These are phyloP conservation scores for Sinella curviseta DNA, from an alignment of 1,140 invertebrate genomes.

Conservation along the genomic window DNA sequence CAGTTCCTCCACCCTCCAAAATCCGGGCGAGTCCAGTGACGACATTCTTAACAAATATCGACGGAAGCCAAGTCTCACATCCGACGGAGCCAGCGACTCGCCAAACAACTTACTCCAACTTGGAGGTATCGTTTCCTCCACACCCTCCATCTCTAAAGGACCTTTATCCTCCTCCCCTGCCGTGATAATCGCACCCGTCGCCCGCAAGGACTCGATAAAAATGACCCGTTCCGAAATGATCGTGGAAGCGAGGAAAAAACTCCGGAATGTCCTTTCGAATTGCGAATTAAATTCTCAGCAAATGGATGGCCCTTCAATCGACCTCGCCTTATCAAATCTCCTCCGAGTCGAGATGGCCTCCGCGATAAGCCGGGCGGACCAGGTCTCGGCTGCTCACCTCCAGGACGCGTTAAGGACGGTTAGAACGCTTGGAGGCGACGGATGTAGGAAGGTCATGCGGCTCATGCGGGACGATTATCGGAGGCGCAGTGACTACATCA, in stretches of 20 bases:
- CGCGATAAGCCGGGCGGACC: slow-evolving; percentile 80
- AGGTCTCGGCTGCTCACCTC: slow-evolving; percentile 78
- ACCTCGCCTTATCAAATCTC: slow-evolving; percentile 70
- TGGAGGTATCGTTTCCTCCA: too few species aligned
- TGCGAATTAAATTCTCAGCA: slow-evolving; percentile 62
- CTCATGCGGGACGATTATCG: slow-evolving; percentile 80
- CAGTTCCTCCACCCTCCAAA: too few species aligned
- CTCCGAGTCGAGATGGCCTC: slow-evolving; percentile 81
- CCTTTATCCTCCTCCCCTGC: background rate
- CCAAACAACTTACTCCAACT: too few species aligned
- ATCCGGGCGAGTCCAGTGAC: slow-evolving; percentile 73
- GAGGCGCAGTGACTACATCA: slow-evolving; percentile 75
- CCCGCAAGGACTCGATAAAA: slow-evolving; percentile 43
- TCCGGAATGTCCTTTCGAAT: slow-evolving; percentile 85
- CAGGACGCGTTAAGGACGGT: slow-evolving; percentile 84
- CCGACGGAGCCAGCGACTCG: slow-evolving; percentile 17
- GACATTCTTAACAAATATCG: slow-evolving; percentile 95
- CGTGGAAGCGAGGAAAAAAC: slow-evolving; percentile 76
- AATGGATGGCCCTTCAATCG: slow-evolving; percentile 49
- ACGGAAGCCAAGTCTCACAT: slow-evolving; percentile 70
- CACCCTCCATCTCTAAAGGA: too few species aligned
- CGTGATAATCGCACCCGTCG: background rate
- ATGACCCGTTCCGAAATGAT: slow-evolving; percentile 43
- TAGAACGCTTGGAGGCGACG: slow-evolving; percentile 69
- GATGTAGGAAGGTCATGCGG: slow-evolving; percentile 73